Evolutionary conservation across 2,888 invertebrate genomes (phyloP).

Genomic region (Argyresthia goedartella): DNA sequence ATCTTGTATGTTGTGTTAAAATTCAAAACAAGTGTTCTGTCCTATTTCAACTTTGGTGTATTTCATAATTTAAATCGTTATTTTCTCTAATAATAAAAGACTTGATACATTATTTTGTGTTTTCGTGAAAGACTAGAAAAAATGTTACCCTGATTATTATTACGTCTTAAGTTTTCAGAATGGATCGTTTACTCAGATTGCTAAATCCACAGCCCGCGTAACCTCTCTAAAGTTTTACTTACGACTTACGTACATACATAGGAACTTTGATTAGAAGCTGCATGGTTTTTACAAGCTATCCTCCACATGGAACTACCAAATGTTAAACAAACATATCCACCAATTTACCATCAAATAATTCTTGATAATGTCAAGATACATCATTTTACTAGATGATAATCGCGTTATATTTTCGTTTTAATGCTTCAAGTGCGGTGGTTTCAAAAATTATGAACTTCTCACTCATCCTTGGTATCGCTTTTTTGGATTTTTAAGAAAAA

Average conservation of each 20-base stretch:
- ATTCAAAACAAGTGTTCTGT: too few relatives aligned
- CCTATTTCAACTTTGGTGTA: too few relatives aligned
- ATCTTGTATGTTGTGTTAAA: too few relatives aligned
- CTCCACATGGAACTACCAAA: conserved; percentile 66
- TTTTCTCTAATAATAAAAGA: too few relatives aligned
- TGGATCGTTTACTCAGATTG: not conserved
- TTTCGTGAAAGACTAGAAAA: not conserved
- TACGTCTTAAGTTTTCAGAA: not conserved
- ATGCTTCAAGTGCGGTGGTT: not conserved
- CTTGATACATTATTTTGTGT: too few relatives aligned
- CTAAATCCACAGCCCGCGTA: conserved; percentile 14
- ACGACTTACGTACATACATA: conserved; percentile 71
- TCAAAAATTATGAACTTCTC: not conserved
- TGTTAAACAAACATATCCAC: not conserved
- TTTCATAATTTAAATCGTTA: too few relatives aligned
- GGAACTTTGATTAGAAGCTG: conserved; percentile 72
- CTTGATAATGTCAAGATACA: conserved; percentile 43
- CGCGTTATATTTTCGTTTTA: not conserved
- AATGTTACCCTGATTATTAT: conserved; percentile 1
- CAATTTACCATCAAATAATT: conserved; percentile 37
- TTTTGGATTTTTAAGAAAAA: too few relatives aligned
- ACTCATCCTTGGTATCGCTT: too few relatives aligned
- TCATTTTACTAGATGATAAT: conserved; percentile 24
- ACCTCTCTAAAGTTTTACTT: conserved; percentile 61
- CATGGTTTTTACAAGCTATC: conserved; percentile 71